Percentiles rank a stretch among this genome's conserved stretches.
phyloP scores from a whole-genome alignment of 2,888 invertebrate genomes.

The Fissipunctia ypsillon region DNA sequence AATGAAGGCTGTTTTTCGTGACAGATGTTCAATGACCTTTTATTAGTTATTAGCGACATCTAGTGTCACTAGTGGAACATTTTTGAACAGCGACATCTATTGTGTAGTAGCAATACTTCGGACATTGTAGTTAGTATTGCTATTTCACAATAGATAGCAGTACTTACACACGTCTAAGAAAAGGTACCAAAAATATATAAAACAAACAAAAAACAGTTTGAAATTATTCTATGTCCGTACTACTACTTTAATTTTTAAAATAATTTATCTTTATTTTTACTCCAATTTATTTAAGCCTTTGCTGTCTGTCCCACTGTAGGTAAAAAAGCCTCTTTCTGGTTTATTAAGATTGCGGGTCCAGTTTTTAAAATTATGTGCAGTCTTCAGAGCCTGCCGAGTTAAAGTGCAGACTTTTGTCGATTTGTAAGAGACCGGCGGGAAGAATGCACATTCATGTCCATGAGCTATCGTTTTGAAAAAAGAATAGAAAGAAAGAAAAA shows the following conservation, averaged over 20 bases:
- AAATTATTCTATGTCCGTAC: neutral
- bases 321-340: neutral
- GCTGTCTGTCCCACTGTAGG: neutral
- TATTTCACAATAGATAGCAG: constrained; percentile 71
- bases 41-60: constrained; percentile 66
- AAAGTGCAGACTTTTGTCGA: no score
- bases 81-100: constrained; percentile 57
- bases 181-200: neutral
- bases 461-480: neutral
- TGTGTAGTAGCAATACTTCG: constrained; percentile 25
- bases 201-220: neutral
- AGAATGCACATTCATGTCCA: neutral
- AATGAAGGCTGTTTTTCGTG: constrained; percentile 36
- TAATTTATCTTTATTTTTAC: neutral
- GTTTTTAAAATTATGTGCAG: neutral
- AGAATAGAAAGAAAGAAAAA: no score
- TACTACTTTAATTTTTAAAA: neutral
- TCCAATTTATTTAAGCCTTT: neutral
- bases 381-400: neutral
- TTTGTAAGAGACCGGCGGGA: neutral
- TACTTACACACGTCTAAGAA: neutral
- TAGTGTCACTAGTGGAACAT: constrained; percentile 38
- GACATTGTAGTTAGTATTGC: constrained; percentile 19
- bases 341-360: neutral
- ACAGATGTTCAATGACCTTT: constrained; percentile 53